Evolutionary conservation across 2,113 vertebrate species (phyloP).

Genomic region (Turdus rufiventris): DNA sequence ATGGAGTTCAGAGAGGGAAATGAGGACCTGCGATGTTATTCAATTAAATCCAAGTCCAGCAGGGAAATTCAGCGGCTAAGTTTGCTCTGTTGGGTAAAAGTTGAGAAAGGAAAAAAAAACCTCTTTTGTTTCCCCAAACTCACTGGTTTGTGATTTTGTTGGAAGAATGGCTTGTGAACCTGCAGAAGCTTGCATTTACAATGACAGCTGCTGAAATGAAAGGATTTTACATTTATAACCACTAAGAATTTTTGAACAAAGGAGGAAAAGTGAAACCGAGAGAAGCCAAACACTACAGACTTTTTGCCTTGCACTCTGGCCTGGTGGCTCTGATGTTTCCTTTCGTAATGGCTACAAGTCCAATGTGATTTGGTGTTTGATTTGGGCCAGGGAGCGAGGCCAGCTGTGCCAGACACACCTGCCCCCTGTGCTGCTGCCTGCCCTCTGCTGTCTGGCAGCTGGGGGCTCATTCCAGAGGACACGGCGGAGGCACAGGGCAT

Average conservation of each 20-base stretch:
- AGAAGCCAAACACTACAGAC: rapidly evolving
- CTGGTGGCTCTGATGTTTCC: background rate
- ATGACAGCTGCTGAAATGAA: background rate
- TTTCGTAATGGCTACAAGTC: background rate
- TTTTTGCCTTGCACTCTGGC: background rate
- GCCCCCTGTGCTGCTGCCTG: background rate
- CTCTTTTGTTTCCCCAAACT: background rate
- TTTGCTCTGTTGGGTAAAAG: background rate
- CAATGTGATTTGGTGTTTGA: background rate
- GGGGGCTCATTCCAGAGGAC: background rate
- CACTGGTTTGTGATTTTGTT: background rate
- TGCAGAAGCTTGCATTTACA: background rate
- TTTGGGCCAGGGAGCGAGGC: background rate
- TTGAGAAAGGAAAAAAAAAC: background rate
- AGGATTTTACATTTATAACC: background rate
- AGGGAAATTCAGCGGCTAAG: background rate
- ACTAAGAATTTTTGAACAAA: background rate
- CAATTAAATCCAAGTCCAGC: background rate
- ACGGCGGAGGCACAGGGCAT: rapidly evolving
- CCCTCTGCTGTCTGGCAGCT: background rate
- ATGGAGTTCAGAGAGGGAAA: background rate
- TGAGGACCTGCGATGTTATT: background rate
- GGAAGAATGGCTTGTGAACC: background rate
- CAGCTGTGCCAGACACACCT: background rate
- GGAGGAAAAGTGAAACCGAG: background rate